Percentiles rank a stretch among this genome's conserved stretches.
phyloP scores from a whole-genome alignment of 1,140 invertebrate species.

The Drosophila bipectinata region DNA sequence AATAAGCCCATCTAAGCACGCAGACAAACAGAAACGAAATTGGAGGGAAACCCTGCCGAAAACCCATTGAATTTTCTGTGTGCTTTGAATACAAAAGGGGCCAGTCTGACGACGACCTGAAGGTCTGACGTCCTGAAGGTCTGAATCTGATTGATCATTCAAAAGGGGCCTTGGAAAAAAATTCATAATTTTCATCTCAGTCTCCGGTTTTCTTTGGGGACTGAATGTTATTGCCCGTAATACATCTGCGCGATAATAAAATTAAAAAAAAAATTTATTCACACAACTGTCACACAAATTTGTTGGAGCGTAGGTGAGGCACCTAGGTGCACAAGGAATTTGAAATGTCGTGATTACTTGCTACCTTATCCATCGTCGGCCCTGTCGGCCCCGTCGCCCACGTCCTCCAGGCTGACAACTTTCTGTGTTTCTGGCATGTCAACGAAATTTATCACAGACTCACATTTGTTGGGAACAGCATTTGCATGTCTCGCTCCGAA shows the following conservation, averaged over 20 bases:
- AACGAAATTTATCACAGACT: conserved; percentile 71
- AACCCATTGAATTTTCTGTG: conserved; percentile 24
- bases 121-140: conserved; percentile 19
- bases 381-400: background rate
- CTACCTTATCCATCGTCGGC: conserved; percentile 2
- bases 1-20: conserved; percentile 68
- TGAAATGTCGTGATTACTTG: conserved; percentile 55
- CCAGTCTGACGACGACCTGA: background rate
- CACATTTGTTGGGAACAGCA: conserved; percentile 68
- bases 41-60: conserved; percentile 21
- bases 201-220: background rate
- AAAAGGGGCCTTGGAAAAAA: conserved; percentile 12
- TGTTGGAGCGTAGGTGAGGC: conserved; percentile 19
- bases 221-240: conserved; percentile 21
- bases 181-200: conserved; percentile 9
- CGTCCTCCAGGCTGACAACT: conserved; percentile 16
- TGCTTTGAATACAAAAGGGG: conserved; percentile 29
- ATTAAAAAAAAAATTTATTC: conserved; percentile 46
- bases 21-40: conserved; percentile 42
- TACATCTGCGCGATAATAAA: conserved; percentile 49
- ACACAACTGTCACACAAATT: conserved; percentile 46
- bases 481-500: conserved; percentile 66
- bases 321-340: conserved; percentile 29
- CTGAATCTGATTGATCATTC: conserved; percentile 37
- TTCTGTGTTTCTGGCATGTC: conserved; percentile 45